Conservation (phyloP, 2,797 vertebrate genomes). For the Myioborus melanocephalus region DNA sequence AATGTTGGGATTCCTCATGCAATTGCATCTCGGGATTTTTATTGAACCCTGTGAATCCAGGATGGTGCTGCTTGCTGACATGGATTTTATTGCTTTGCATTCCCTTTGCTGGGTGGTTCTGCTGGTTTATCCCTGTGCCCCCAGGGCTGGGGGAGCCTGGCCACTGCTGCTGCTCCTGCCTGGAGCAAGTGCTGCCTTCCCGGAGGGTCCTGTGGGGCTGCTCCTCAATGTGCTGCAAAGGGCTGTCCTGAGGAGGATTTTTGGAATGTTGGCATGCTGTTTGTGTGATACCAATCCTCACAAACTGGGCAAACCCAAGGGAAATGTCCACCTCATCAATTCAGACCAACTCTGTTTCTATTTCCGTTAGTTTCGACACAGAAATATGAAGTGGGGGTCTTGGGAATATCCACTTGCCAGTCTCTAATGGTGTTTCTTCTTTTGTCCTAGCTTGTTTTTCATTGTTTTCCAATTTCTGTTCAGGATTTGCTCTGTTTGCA, state of each 20-base stretch:
- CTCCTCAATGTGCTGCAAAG: constrained; percentile 70
- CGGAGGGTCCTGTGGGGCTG: constrained; percentile 70
- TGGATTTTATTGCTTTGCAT: neutral
- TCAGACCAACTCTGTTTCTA: constrained; percentile 75
- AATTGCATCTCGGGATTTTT: neutral
- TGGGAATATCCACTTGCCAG: neutral
- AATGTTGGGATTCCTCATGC: neutral
- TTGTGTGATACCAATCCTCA: neutral
- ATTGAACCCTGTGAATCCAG: neutral
- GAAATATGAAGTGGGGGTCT: constrained; percentile 27
- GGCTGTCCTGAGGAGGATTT: constrained; percentile 41
- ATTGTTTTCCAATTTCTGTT: constrained; percentile 41
- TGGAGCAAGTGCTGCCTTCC: constrained; percentile 73
- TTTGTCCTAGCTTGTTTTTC: constrained; percentile 19
- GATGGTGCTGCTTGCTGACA: neutral
- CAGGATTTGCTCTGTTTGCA: neutral
- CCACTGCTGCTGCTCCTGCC: constrained; percentile 66
- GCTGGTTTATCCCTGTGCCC: constrained; percentile 64
- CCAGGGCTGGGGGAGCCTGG: constrained; percentile 67
- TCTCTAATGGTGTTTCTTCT: neutral
- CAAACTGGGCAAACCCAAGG: constrained; percentile 58
- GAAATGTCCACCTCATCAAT: constrained; percentile 68
- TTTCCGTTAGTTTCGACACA: constrained; percentile 63
- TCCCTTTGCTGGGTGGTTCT: neutral
- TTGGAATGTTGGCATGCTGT: constrained; percentile 20